Conservation (phyloP, 1,140 invertebrate genomes). For the Trichonephila inaurata region DNA sequence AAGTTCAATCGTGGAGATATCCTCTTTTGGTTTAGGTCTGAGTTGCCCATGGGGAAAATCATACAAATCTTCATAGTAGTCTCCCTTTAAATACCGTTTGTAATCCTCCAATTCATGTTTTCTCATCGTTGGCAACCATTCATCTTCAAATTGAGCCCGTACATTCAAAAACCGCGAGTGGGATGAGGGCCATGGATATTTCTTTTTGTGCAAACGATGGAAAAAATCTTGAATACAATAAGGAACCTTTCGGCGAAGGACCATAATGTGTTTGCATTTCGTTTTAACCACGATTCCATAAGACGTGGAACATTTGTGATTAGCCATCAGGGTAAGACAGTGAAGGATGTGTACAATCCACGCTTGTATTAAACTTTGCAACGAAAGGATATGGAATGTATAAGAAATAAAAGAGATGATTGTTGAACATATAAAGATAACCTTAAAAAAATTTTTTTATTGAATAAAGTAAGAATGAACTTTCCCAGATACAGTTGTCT, state of each 20-base stretch:
- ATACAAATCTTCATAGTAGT: not conserved
- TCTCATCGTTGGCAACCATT: not conserved
- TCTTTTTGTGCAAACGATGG: not conserved
- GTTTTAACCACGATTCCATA: not conserved
- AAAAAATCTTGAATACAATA: constrained; percentile 41
- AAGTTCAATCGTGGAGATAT: no score
- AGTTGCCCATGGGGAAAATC: constrained; percentile 57
- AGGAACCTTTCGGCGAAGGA: no score
- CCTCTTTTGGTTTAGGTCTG: no score
- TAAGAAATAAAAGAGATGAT: no score
- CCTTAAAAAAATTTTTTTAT: no score
- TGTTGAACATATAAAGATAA: no score
- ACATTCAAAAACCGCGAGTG: not conserved
- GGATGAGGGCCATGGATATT: not conserved
- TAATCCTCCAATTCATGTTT: not conserved
- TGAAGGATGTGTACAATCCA: no score
- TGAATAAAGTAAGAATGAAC: constrained; percentile 33
- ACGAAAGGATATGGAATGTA: no score
- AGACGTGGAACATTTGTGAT: not conserved
- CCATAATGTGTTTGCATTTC: no score
- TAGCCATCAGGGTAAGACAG: not conserved
- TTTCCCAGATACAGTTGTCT: constrained; percentile 9
- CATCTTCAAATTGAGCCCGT: not conserved
- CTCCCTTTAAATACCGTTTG: not conserved
- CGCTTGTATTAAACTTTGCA: no score